Base-by-base conservation (phyloP, 1,140 invertebrate species). In the Bombus balteatus region DNA sequence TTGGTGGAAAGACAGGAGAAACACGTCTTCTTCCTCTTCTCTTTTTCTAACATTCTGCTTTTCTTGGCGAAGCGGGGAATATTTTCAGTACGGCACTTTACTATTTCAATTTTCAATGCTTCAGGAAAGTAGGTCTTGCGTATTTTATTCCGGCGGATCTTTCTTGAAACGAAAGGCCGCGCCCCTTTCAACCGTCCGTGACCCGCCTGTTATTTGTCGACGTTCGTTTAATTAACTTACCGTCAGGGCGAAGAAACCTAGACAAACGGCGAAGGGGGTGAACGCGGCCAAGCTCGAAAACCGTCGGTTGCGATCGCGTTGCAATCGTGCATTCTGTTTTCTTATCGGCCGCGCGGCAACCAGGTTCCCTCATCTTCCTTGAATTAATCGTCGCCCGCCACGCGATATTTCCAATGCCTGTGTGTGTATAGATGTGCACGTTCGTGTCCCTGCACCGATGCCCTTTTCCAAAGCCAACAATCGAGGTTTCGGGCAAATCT, bases 191-290 rank as follows among this genome's bases (percentile, higher is more conserved):
- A 25, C 66, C 85, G 85, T 87, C 85, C 85, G 73, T 87, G 85
- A 87, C 85, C 85, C 62, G 66, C 59, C 68, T 59, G 74, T 78
- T 87, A 83, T 73, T 77, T 78, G 85, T 76, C 73, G 85, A 78
- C 85, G 74, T 73, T 83, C 85, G 66, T 74, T 87, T 87, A 87
- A 87, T 87, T 87, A 87, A 87, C 74, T 83, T 83, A 68, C 70
- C 70, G 82, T 32, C 25, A 18, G 43, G 13, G 25, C 32, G n/a
- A 32, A 34, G 73, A 22, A 18, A 68, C 25, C 25, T 53, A 62
- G 28, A 78, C 76, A 43, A n/a, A 8, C 22, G n/a, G 10, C 1
- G 32, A 39, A 32, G 10, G 10, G n/a, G n/a, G 25, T 25, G n/a
- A 41, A 34, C 22, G 22, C 41, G 47, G 47, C 47, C 47, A 53